A percentile compares a stretch with the other conserved stretches of the same genome.
phyloP scores from a whole-genome alignment of 2,113 vertebrate genomes.

The Zapus hudsonius region DNA sequence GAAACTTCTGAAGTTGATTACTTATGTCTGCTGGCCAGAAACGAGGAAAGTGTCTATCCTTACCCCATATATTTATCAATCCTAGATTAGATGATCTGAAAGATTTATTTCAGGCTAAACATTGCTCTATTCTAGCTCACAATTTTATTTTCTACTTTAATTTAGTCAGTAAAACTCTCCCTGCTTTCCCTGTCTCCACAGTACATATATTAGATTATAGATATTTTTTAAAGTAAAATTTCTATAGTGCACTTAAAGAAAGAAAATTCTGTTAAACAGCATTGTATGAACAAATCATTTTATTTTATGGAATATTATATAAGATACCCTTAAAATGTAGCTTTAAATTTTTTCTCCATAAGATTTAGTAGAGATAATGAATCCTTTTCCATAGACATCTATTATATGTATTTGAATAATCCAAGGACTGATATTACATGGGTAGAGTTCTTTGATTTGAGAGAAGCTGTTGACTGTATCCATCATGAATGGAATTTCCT shows the following conservation, averaged over 20 bases:
- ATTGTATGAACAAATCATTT: constrained; percentile 55
- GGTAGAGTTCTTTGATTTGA: background rate
- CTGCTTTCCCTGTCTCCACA: background rate
- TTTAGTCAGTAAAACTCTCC: background rate
- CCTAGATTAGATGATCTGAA: constrained; percentile 23
- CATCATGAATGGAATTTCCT: constrained; percentile 18
- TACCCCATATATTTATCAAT: constrained; percentile 25
- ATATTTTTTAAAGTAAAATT: constrained; percentile 52
- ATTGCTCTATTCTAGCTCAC: background rate
- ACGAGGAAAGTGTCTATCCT: background rate
- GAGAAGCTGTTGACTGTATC: constrained; percentile 28
- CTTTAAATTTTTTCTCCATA: constrained; percentile 21
- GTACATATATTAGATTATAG: constrained; percentile 52
- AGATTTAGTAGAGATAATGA: constrained; percentile 50
- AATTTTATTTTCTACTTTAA: constrained; percentile 52
- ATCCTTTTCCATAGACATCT: background rate
- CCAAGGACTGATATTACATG: background rate
- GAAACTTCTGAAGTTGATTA: constrained; percentile 43
- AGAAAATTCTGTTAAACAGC: constrained; percentile 39
- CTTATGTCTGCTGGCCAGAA: constrained; percentile 37
- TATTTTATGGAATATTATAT: constrained; percentile 33
- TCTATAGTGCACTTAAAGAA: constrained; percentile 53
- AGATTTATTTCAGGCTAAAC: constrained; percentile 45
- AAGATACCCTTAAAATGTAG: constrained; percentile 26
- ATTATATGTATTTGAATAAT: constrained; percentile 24